phyloP scores from a whole-genome alignment of 2,888 invertebrate species.

The Drosophila mettleri region DNA sequence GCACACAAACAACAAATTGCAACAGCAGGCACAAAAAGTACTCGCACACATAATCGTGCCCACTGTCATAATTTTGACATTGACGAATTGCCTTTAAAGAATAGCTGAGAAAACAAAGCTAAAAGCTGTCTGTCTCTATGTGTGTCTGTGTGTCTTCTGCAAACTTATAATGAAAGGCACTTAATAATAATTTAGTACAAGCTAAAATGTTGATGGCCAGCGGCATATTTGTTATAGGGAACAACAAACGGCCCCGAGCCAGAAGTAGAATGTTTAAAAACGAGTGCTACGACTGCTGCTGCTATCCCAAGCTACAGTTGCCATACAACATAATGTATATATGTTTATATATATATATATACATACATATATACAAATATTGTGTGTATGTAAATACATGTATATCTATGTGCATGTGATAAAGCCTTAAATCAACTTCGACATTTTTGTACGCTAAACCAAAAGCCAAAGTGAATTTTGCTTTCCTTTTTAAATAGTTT shows the following conservation, averaged over 20 bases:
- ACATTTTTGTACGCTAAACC: neutral
- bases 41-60: constrained; percentile 52
- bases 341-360: neutral
- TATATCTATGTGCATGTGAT: neutral
- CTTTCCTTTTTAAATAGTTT: neutral
- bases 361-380: too few species aligned
- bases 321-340: neutral
- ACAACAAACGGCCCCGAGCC: neutral
- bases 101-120: constrained; percentile 35
- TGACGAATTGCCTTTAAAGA: constrained; percentile 69
- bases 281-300: neutral
- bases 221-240: constrained; percentile 11
- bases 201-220: constrained; percentile 29
- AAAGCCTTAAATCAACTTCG: neutral
- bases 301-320: neutral
- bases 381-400: too few species aligned
- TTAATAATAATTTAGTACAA: constrained; percentile 68
- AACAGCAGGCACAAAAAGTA: constrained; percentile 55
- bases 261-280: neutral
- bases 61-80: constrained; percentile 72
- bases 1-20: constrained; percentile 55
- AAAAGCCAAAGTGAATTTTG: neutral
- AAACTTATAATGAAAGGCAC: constrained; percentile 64
- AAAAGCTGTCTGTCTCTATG: neutral
- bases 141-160: constrained; percentile 21